Conservation (phyloP, 2,888 invertebrate genomes). For the Lasioglossum villosulum region DNA sequence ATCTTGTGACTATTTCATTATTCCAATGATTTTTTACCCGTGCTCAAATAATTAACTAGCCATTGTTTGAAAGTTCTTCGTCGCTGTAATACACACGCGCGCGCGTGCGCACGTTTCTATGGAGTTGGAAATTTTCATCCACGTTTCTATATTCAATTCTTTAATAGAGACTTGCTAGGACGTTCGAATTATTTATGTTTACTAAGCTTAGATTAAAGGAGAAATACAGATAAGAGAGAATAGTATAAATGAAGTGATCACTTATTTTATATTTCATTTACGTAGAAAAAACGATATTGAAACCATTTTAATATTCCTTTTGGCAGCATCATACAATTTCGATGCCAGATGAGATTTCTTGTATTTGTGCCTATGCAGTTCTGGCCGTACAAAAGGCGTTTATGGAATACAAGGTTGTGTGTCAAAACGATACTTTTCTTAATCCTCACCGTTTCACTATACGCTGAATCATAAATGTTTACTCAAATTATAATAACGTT, state of each 20-base stretch:
- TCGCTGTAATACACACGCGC: slow-evolving; percentile 21
- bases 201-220: slow-evolving; percentile 17
- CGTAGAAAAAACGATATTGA: not conserved
- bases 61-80: slow-evolving; percentile 18
- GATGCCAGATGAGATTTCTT: slow-evolving; percentile 38
- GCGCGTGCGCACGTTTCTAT: too few relatives aligned
- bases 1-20: slow-evolving; percentile 41
- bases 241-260: slow-evolving; percentile 6
- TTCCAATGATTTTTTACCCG: slow-evolving; percentile 32
- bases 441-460: slow-evolving; percentile 11
- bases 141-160: slow-evolving; percentile 45
- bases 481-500: slow-evolving; percentile 24
- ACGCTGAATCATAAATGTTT: slow-evolving; percentile 14
- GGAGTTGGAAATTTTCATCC: slow-evolving; percentile 30
- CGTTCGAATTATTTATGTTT: slow-evolving; percentile 34
- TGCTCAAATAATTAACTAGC: slow-evolving; percentile 46
- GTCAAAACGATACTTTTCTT: slow-evolving; percentile 29
- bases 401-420: slow-evolving; percentile 26
- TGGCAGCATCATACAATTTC: slow-evolving; percentile 15
- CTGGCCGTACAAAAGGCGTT: slow-evolving; percentile 33
- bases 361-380: slow-evolving; percentile 55
- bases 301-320: slow-evolving; percentile 17
- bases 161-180: slow-evolving; percentile 31
- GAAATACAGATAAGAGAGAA: slow-evolving; percentile 23
- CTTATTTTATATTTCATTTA: slow-evolving; percentile 40